These are phyloP conservation scores for Zenarchopterus dispar DNA, from an alignment of 2,797 vertebrate species.

Conservation along the genomic window DNA sequence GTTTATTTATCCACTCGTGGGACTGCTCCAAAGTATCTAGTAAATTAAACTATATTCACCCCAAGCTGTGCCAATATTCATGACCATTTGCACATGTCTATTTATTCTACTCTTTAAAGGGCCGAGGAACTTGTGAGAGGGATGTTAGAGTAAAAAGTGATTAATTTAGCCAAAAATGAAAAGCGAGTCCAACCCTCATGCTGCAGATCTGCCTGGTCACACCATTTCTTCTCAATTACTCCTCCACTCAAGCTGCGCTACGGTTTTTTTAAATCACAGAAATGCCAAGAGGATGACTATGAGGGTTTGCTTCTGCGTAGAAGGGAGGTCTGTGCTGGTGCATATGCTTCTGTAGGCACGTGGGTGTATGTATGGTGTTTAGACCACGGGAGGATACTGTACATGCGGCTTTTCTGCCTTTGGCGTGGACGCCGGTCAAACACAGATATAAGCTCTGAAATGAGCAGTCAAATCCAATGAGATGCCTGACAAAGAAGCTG, in stretches of 20 bases:
- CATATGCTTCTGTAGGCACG: constrained; percentile 59
- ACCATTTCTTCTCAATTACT: constrained; percentile 77
- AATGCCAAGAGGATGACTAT: constrained; percentile 53
- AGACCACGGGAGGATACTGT: constrained; percentile 41
- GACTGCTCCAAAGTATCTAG: constrained; percentile 58
- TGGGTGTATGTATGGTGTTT: constrained; percentile 51
- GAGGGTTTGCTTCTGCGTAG: constrained; percentile 44
- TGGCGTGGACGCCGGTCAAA: constrained; percentile 51
- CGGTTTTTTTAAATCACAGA: constrained; percentile 63
- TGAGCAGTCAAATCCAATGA: constrained; percentile 48
- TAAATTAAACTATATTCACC: constrained; percentile 64
- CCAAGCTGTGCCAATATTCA: constrained; percentile 70
- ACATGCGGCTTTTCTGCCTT: constrained; percentile 49
- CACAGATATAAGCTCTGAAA: constrained; percentile 54
- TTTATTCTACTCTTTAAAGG: constrained; percentile 68
- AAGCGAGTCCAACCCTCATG: constrained; percentile 47
- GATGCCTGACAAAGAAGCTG: constrained; percentile 36
- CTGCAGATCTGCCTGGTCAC: constrained; percentile 61
- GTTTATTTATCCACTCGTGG: constrained; percentile 46
- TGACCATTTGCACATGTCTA: constrained; percentile 71
- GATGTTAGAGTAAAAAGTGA: constrained; percentile 43
- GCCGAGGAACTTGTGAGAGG: constrained; percentile 52
- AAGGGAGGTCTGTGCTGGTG: constrained; percentile 38
- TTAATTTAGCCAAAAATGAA: constrained; percentile 50
- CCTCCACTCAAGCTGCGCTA: constrained; percentile 76